Conservation (phyloP, 2,888 invertebrate species). For the Ganaspis brasiliensis region DNA sequence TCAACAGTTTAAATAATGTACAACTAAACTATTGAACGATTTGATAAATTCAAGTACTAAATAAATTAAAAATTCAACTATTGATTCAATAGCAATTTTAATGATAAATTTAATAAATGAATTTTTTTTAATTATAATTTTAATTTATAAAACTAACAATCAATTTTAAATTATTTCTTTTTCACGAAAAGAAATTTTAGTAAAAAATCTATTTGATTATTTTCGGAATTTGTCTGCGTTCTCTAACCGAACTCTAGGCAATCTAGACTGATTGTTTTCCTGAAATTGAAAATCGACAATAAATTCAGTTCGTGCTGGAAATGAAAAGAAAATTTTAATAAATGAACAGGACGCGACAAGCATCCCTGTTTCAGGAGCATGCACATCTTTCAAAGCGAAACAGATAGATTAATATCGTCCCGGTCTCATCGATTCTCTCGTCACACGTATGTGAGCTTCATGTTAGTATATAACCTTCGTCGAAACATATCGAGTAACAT, state of each 20-base stretch:
- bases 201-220: too few species aligned
- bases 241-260: not conserved
- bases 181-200: too few species aligned
- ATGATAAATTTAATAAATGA: too few species aligned
- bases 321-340: constrained; percentile 61
- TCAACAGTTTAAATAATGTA: too few species aligned
- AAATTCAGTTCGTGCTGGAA: constrained; percentile 33
- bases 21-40: too few species aligned
- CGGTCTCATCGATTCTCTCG: constrained; percentile 62
- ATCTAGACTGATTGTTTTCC: not conserved
- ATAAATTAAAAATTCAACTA: too few species aligned
- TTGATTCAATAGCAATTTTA: too few species aligned
- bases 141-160: too few species aligned
- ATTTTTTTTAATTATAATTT: too few species aligned
- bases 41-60: too few species aligned
- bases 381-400: constrained; percentile 60
- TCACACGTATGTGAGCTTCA: constrained; percentile 53
- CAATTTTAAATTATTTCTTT: too few species aligned
- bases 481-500: constrained; percentile 62
- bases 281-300: constrained; percentile 7
- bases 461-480: constrained; percentile 41
- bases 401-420: constrained; percentile 65
- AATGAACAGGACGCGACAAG: constrained; percentile 53
- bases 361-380: constrained; percentile 45
- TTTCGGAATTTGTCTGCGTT: too few species aligned